These are phyloP conservation scores for Cheilosia grossa DNA, from an alignment of 2,888 invertebrate genomes.

Conservation along the genomic window DNA sequence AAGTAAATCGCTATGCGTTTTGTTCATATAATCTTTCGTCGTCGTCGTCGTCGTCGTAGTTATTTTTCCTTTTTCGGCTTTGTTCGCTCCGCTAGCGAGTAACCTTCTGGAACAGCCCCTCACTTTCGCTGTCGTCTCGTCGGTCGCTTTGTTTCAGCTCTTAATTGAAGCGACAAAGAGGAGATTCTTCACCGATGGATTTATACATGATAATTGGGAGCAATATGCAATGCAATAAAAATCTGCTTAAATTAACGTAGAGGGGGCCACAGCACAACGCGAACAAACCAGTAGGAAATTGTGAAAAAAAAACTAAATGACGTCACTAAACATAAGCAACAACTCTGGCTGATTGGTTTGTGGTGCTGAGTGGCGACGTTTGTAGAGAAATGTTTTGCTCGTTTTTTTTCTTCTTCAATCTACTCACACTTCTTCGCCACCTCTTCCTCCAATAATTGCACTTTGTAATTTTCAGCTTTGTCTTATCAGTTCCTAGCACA, in stretches of 20 bases:
- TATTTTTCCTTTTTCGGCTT: constrained; percentile 25
- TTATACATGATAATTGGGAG: constrained; percentile 3
- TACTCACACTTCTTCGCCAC: constrained; percentile 45
- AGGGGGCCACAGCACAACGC: constrained; percentile 39
- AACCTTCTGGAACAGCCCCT: constrained; percentile 63
- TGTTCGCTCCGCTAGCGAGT: constrained; percentile 29
- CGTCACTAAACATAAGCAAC: constrained; percentile 68
- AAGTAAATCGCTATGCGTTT: constrained; percentile 17
- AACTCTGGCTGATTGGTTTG: neutral
- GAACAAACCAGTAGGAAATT: constrained; percentile 24
- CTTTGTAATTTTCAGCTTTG: constrained; percentile 49
- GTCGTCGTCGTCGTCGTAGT: constrained; percentile 19
- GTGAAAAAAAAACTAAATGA: constrained; percentile 51
- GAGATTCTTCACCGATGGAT: constrained; percentile 14
- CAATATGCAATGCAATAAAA: constrained; percentile 20
- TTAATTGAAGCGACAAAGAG: constrained; percentile 39
- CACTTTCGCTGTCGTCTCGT: constrained; percentile 37
- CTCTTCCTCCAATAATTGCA: constrained; percentile 44
- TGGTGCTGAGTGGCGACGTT: neutral
- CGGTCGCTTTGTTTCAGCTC: constrained; percentile 42
- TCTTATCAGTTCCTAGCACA: constrained; percentile 64
- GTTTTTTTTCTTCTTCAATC: constrained; percentile 25
- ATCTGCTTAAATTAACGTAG: constrained; percentile 53
- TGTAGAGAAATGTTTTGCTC: constrained; percentile 53
- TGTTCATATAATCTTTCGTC: constrained; percentile 4